Evolutionary conservation across 92 coral and sea anemone genomes (phyloP), one percentile per base, ranked within the genome.

Genomic region (Heliopora coerulea): DNA sequence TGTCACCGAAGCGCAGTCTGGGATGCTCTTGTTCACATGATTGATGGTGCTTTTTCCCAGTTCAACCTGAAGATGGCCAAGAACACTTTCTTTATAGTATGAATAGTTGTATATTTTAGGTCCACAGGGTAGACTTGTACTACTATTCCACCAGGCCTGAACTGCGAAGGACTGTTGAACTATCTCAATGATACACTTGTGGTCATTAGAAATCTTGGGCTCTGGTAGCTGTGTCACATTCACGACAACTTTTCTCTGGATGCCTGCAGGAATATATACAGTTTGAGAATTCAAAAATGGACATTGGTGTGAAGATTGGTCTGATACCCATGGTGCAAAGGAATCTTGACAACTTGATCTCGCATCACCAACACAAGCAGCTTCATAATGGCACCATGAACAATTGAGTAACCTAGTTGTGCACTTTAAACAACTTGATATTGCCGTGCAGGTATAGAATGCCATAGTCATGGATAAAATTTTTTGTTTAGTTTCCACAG

Each of bases 381-480:
- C 73, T 66, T 42, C 56, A 42, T 66, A 66, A 66, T 41, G 57
- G 18, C 73, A 66, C 73, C 73, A 66, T 33, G 73, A 40, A 66
- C 73, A 66, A 24, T 25, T 44, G 17, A 66, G 50, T 9, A 1
- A 21, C 18, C 73, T 57, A 42, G 73, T 66, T 66, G 73, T 66
- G n/a, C 73, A 66, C n/a, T 25, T 24, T 23, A 66, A 41, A 66
- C 73, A 66, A 44, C 73, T 66, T 2, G n/a, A n/a, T 41, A 66
- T 66, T 41, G 73, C 30, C 14, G 73, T 27, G 20, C 73, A 66
- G 0, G 41, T 66, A 23, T 66, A 41, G 50, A 66, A 41, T 13
- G 19, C 73, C 35, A 41, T 7, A 30, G 50, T 24, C 0, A 33
- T 18, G n/a, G 19, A 23, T 7, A 39, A 19, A 11, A 66, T 66